Evolutionary conservation across 2,797 vertebrate genomes (phyloP).

Genomic region (Eidolon dupreanum): DNA sequence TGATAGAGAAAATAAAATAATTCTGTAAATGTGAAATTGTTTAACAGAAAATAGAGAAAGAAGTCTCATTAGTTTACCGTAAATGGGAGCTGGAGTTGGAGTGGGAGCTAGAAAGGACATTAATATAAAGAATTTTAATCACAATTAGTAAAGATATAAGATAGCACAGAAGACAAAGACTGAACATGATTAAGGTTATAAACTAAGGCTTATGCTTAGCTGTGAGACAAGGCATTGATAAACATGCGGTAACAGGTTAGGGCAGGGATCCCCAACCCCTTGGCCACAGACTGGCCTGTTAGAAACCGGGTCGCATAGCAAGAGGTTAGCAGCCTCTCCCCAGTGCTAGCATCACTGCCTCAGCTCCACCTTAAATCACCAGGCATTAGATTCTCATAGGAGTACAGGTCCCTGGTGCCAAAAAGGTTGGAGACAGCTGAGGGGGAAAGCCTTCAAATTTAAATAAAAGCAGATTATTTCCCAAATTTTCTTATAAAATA

Average conservation of each 20-base stretch:
- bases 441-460: not conserved
- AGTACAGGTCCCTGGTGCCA: too few relatives aligned
- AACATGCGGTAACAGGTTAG: not conserved
- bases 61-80: conserved; percentile 94
- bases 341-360: too few relatives aligned
- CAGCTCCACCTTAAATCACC: too few relatives aligned
- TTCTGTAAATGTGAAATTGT: conserved; percentile 68
- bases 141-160: conserved; percentile 86
- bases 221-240: conserved; percentile 46
- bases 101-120: conserved; percentile 93
- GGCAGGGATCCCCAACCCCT: too few relatives aligned
- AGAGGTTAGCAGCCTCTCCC: too few relatives aligned
- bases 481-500: conserved; percentile 28
- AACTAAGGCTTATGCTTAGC: conserved; percentile 54
- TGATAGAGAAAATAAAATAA: conserved; percentile 15
- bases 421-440: too few relatives aligned
- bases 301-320: too few relatives aligned
- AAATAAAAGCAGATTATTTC: not conserved
- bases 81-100: conserved; percentile 92
- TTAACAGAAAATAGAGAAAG: conserved; percentile 80
- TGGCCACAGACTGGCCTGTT: too few relatives aligned
- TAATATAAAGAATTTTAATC: conserved; percentile 90
- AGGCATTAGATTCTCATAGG: too few relatives aligned
- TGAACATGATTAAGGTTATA: conserved; percentile 54
- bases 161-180: conserved; percentile 75